Evolutionary conservation across 2,888 invertebrate species (phyloP), one percentile per base, ranked within the genome.

Genomic region (Drosophila demipolita): DNA sequence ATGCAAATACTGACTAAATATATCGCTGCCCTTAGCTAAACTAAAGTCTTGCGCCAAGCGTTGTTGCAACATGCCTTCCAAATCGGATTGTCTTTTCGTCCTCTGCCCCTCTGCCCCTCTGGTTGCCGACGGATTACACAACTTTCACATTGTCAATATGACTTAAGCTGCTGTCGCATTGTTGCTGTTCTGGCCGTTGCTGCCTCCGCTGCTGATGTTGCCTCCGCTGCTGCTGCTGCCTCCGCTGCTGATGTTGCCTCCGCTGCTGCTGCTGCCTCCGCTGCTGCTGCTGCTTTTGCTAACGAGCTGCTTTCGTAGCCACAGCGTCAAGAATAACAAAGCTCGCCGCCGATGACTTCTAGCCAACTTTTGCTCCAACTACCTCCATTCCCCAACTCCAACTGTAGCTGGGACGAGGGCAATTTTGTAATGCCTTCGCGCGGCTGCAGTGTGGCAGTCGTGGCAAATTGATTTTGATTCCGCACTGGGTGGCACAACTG

Each of bases 1-100:
- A 88, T 83, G 89, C 80, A 88, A 89, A 85, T 87, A 68, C 73
- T 81, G 73, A 66, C 71, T 69, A 82, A 89, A 88, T 80, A 87
- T 85, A 89, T 85, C 76, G 83, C 69, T 78, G 73, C 66, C 59
- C 64, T 57, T 42, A 70, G 61, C 74, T 35, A 40, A 69, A 61
- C 66, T 78, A 65, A 70, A 75, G 64, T 67, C 62, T 55, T 65
- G 40, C 66, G 54, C 40, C 66, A 67, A 69, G 15, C 29, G 57
- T 68, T 62, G 57, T 68, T 62, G 75, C 66, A 66, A 58, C 68
- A 55, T 62, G 52, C 68, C 60, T 73, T 75, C 73, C 80, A 83
- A 83, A 81, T 82, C 84, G 73, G 78, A 77, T 87, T 80, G 66
- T 36, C 29, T 53, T 36, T 15, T 29, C 36, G 45, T 11, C 17